Evolutionary conservation across 2,888 invertebrate genomes (phyloP).

Genomic region (Drosophila cognata): DNA sequence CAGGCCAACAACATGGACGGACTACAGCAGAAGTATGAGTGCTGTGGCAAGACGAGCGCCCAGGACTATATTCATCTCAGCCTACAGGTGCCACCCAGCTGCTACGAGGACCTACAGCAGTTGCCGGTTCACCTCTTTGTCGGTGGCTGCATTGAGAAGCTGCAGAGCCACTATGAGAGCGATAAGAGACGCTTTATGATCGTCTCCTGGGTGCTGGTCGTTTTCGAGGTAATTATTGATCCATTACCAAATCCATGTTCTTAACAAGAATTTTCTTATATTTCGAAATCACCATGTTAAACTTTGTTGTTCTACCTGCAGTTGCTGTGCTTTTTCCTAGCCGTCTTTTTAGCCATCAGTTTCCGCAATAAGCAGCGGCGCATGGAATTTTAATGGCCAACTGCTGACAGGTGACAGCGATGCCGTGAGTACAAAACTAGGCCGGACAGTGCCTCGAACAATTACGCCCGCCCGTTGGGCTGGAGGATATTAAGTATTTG

Average conservation of each 20-base stretch:
- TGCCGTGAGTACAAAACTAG: slow-evolving; percentile 60
- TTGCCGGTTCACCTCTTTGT: slow-evolving; percentile 58
- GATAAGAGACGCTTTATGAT: slow-evolving; percentile 87
- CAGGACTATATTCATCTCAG: slow-evolving; percentile 77
- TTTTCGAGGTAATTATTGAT: slow-evolving; percentile 87
- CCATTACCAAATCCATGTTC: neutral
- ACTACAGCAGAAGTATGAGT: slow-evolving; percentile 77
- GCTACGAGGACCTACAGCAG: slow-evolving; percentile 67
- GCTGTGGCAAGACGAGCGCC: slow-evolving; percentile 83
- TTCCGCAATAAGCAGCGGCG: slow-evolving; percentile 82
- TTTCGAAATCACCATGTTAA: slow-evolving; percentile 14
- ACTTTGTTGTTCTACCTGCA: slow-evolving; percentile 34
- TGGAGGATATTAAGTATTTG: slow-evolving; percentile 52
- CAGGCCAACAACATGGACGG: slow-evolving; percentile 81
- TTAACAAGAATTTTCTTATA: neutral
- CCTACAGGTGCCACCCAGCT: slow-evolving; percentile 74
- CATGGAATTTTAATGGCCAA: slow-evolving; percentile 76
- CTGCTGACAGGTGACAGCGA: slow-evolving; percentile 10
- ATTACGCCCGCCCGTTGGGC: slow-evolving; percentile 9
- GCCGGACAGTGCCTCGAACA: slow-evolving; percentile 5
- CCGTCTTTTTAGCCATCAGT: slow-evolving; percentile 74
- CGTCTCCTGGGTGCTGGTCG: slow-evolving; percentile 89
- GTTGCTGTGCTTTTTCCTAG: slow-evolving; percentile 73
- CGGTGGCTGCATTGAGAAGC: slow-evolving; percentile 74
- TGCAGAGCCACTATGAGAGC: slow-evolving; percentile 71